A percentile compares a stretch with the other conserved stretches of the same genome.
Conservation (phyloP, 1,140 invertebrate species). For the Harpegnathos saltator region DNA sequence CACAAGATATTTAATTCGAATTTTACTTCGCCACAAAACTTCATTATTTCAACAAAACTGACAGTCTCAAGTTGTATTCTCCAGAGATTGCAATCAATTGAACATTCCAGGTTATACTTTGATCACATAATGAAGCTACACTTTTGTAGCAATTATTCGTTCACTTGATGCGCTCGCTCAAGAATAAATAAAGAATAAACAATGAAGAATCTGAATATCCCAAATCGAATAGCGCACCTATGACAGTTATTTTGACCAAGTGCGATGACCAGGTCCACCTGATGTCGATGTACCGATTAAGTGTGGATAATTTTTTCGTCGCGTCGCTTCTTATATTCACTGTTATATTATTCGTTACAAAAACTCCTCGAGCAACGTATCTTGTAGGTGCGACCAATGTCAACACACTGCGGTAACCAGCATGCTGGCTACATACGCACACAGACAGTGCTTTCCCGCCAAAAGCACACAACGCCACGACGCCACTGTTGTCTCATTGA, state of each 20-base stretch:
- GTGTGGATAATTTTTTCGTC: neutral
- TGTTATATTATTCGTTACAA: conserved; percentile 13
- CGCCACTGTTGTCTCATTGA: no score
- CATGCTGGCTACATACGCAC: neutral
- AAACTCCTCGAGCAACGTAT: neutral
- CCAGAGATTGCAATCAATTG: neutral
- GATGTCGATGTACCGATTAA: conserved; percentile 10
- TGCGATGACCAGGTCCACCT: neutral
- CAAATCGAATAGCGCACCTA: conserved; percentile 10
- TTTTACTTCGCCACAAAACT: conserved; percentile 1
- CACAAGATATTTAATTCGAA: neutral
- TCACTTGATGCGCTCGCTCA: neutral
- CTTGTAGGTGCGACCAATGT: neutral
- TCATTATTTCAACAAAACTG: neutral
- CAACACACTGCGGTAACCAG: neutral
- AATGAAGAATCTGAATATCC: neutral
- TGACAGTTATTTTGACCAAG: conserved; percentile 30
- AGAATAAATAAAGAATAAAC: neutral
- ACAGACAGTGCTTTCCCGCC: conserved; percentile 19
- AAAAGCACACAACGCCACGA: conserved; percentile 4
- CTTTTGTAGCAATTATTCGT: neutral
- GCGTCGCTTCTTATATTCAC: neutral
- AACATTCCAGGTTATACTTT: neutral
- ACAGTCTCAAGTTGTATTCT: neutral
- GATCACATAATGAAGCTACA: neutral